Evolutionary conservation across 2,888 invertebrate genomes (phyloP).

Genomic region (Scrobipalpa costella): DNA sequence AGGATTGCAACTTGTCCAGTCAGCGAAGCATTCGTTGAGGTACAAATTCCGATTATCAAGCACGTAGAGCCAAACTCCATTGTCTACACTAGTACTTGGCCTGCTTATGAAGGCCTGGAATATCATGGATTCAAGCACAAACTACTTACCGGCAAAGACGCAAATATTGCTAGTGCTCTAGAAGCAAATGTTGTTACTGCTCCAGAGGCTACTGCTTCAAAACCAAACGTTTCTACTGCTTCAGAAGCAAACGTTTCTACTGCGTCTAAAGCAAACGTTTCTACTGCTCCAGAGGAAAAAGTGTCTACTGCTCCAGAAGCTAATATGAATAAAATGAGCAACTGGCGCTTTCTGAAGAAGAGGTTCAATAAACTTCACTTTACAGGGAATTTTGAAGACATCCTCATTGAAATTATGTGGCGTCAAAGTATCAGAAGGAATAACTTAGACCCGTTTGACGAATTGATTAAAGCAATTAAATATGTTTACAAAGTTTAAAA

Average conservation of each 20-base stretch:
- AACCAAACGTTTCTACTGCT: no score
- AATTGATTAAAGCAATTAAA: background rate
- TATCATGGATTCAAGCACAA: background rate
- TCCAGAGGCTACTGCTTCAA: no score
- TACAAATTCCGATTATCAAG: background rate
- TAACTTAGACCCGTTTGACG: background rate
- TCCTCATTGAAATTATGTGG: background rate
- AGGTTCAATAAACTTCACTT: background rate
- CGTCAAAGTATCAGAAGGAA: background rate
- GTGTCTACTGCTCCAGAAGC: no score
- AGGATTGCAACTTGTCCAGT: background rate
- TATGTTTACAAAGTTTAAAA: background rate
- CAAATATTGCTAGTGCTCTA: background rate
- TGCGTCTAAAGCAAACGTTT: no score
- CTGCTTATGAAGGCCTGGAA: background rate
- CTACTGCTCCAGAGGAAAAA: no score
- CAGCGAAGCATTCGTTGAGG: background rate
- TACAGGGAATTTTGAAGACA: background rate
- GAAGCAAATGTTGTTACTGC: no score
- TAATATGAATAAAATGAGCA: no score
- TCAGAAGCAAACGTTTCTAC: no score
- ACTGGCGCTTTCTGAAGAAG: background rate
- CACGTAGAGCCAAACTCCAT: background rate
- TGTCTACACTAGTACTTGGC: background rate
- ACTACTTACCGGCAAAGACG: background rate